phyloP scores from a whole-genome alignment of 2,888 invertebrate species.

The Nezara viridula region DNA sequence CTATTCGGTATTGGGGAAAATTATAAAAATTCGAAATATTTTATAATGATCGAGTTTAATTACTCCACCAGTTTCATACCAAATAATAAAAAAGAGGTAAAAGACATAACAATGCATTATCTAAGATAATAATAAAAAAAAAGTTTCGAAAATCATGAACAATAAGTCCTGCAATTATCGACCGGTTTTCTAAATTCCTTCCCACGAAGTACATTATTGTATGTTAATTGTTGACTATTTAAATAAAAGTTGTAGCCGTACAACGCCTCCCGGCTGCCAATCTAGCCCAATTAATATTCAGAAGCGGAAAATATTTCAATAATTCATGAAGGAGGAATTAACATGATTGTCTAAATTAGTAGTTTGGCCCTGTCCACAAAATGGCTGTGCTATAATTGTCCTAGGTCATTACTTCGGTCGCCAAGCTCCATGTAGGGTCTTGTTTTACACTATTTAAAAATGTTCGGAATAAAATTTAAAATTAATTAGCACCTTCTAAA shows the following conservation, averaged over 20 bases:
- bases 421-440: slow-evolving; percentile 16
- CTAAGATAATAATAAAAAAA: background rate
- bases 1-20: background rate
- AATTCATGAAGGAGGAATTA: slow-evolving; percentile 40
- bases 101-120: background rate
- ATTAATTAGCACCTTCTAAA: slow-evolving; percentile 20
- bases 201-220: slow-evolving; percentile 47
- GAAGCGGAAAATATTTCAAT: slow-evolving; percentile 34
- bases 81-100: background rate
- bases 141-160: background rate
- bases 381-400: slow-evolving; percentile 41
- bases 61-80: background rate
- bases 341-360: slow-evolving; percentile 46
- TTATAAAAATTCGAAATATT: background rate
- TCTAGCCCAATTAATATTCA: slow-evolving; percentile 43
- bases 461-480: background rate
- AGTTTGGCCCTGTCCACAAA: slow-evolving; percentile 38
- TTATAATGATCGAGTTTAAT: background rate
- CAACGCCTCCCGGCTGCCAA: slow-evolving; percentile 37
- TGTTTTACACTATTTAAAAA: slow-evolving; percentile 36
- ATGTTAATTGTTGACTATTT: slow-evolving; percentile 42
- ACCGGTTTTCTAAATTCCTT: slow-evolving; percentile 31
- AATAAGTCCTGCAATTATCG: slow-evolving; percentile 38
- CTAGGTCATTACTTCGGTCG: slow-evolving; percentile 10
- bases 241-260: slow-evolving; percentile 29